Evolutionary conservation across 1,140 invertebrate species (phyloP).

Genomic region (Dolichoris vasculosae): DNA sequence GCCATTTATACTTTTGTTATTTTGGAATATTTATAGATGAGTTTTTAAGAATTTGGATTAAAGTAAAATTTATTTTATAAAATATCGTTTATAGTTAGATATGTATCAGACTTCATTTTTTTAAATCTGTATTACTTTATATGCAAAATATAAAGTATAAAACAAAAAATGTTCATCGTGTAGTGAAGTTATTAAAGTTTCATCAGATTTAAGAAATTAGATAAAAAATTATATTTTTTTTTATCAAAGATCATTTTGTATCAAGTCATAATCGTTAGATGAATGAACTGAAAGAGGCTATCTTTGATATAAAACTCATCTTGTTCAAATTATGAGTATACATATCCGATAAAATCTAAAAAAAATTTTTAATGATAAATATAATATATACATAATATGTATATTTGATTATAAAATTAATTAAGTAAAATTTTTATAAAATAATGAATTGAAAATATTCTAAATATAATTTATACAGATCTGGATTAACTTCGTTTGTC

Average conservation of each 20-base stretch:
- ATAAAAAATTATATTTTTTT: neutral
- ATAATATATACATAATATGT: neutral
- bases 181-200: slow-evolving; percentile 2
- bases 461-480: neutral
- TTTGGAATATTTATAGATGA: neutral
- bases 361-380: too few species aligned
- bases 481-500: neutral
- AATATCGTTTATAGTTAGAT: neutral
- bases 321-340: neutral
- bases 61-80: neutral
- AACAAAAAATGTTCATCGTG: neutral
- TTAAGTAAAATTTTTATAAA: neutral
- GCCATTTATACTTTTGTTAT: slow-evolving; percentile 4
- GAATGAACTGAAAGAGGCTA: neutral
- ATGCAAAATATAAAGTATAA: neutral
- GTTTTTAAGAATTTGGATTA: neutral
- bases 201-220: neutral
- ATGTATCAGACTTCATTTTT: too few species aligned
- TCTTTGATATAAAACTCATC: neutral
- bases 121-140: neutral
- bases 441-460: neutral
- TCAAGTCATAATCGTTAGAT: neutral
- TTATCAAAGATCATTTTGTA: neutral
- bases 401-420: neutral
- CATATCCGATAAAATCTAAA: too few species aligned